phyloP scores from a whole-genome alignment of 2,888 invertebrate genomes.

The Copidosoma aretas region DNA sequence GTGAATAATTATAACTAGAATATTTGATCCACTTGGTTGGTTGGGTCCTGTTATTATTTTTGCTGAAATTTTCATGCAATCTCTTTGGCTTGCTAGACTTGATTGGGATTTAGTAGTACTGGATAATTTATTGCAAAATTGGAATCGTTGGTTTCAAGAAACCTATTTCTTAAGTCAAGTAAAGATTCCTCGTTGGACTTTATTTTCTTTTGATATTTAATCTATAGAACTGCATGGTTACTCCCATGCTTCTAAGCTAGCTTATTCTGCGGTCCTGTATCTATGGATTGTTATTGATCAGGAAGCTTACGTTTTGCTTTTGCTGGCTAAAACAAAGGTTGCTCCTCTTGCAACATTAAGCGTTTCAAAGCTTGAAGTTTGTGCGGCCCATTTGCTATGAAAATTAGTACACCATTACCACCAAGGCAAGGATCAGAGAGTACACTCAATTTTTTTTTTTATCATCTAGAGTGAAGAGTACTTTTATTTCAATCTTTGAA shows the following conservation, averaged over 20 bases:
- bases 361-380: background rate
- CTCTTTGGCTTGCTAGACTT: background rate
- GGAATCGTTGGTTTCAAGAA: background rate
- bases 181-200: background rate
- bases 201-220: background rate
- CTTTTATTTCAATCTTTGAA: too few species aligned
- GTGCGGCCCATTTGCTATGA: background rate
- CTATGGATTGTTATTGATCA: background rate
- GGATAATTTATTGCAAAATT: background rate
- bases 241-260: background rate
- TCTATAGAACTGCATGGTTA: background rate
- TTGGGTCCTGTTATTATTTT: background rate
- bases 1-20: background rate
- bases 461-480: too few species aligned
- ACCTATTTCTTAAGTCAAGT: background rate
- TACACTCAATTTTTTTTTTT: background rate
- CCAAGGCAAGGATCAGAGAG: background rate
- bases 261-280: background rate
- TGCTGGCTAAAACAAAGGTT: background rate
- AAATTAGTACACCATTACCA: background rate
- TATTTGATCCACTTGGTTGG: background rate
- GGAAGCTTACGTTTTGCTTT: background rate
- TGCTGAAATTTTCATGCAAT: background rate
- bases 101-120: background rate
- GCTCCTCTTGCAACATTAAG: constrained; percentile 1